Percentiles rank a stretch among this genome's conserved stretches.
Evolutionary conservation across 2,888 invertebrate genomes (phyloP).

Genomic region (Amorpha juglandis): DNA sequence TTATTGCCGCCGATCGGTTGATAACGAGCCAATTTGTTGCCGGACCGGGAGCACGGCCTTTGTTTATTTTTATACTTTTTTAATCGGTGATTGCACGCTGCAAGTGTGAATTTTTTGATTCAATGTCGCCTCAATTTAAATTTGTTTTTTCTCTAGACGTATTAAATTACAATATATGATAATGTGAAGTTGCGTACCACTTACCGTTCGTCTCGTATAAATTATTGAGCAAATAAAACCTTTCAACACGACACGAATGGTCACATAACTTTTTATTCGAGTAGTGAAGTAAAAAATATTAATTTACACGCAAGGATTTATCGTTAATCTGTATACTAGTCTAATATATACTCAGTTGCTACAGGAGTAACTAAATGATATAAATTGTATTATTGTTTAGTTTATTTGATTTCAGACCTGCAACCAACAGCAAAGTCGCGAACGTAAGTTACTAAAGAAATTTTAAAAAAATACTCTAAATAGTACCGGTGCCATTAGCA

Average conservation of each 20-base stretch:
- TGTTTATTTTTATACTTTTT: constrained; percentile 31
- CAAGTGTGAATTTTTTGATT: constrained; percentile 23
- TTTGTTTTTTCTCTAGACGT: constrained; percentile 6
- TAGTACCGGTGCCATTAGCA: no score
- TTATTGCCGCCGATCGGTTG: constrained; percentile 72
- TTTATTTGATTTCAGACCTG: no score
- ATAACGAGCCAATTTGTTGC: constrained; percentile 79
- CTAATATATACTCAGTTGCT: not conserved
- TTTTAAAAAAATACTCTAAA: no score
- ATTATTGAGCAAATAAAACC: constrained; percentile 38
- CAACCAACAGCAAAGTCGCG: no score
- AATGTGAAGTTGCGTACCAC: constrained; percentile 10
- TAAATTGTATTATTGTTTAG: not conserved
- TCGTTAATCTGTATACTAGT: constrained; percentile 11
- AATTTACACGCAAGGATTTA: not conserved
- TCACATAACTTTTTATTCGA: not conserved
- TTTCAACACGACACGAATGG: not conserved
- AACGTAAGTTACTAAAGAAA: no score
- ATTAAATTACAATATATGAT: constrained; percentile 23
- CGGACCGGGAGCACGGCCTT: constrained; percentile 46
- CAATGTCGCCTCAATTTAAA: not conserved
- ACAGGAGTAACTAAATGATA: not conserved
- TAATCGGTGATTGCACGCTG: constrained; percentile 14
- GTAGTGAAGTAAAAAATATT: not conserved
- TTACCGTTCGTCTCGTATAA: constrained; percentile 34